Evolutionary conservation across 1,140 invertebrate species (phyloP).

Genomic region (Brachionus manjavacas): DNA sequence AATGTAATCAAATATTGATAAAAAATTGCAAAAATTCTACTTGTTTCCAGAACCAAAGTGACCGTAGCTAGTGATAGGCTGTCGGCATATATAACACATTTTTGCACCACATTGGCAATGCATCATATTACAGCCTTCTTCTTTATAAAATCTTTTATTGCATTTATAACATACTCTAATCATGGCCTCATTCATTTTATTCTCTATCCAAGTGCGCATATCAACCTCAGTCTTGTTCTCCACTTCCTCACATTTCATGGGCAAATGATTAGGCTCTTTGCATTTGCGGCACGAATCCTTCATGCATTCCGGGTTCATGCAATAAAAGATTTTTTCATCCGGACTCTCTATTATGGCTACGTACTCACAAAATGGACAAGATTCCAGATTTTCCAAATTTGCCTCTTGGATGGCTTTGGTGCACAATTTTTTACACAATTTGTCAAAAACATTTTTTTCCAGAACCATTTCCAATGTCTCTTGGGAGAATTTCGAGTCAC

Average conservation of each 20-base stretch:
- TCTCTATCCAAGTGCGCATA: slow-evolving; percentile 63
- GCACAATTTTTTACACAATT: slow-evolving; percentile 60
- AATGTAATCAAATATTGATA: neutral
- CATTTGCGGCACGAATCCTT: slow-evolving; percentile 66
- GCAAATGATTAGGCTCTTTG: slow-evolving; percentile 64
- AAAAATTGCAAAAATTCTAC: neutral
- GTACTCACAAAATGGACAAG: neutral
- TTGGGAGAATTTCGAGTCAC: slow-evolving; percentile 48
- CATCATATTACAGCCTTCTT: slow-evolving; percentile 69
- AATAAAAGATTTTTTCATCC: slow-evolving; percentile 64
- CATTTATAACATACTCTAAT: slow-evolving; percentile 65
- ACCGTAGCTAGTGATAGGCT: slow-evolving; percentile 61
- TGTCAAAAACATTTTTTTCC: slow-evolving; percentile 60
- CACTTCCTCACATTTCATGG: slow-evolving; percentile 63
- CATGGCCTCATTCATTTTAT: slow-evolving; percentile 66
- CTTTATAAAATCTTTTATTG: slow-evolving; percentile 63
- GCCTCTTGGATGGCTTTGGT: slow-evolving; percentile 63
- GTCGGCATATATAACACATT: slow-evolving; percentile 68
- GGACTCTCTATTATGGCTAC: slow-evolving; percentile 47
- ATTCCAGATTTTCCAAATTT: slow-evolving; percentile 60
- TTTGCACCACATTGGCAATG: slow-evolving; percentile 65
- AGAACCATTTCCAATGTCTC: slow-evolving; percentile 54
- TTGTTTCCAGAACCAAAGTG: slow-evolving; percentile 60
- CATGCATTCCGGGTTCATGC: slow-evolving; percentile 65
- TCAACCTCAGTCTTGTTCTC: slow-evolving; percentile 61